Evolutionary conservation across 2,113 vertebrate genomes (phyloP).

Genomic region (Sus scrofa): T2T-Sscrofa CM000830.6:113256501-113257000

Average conservation of each 20-base stretch:
- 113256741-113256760: not conserved
- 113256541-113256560: not conserved
- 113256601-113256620: not conserved
- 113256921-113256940: not conserved
- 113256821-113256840: not conserved
- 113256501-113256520: not conserved
- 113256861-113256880: not conserved
- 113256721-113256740: not conserved
- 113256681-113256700: not conserved
- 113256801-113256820: not conserved
- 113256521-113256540: slow-evolving; percentile 3
- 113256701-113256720: not conserved
- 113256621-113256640: not conserved
- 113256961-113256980: not conserved
- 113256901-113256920: not conserved
- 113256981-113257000: not conserved
- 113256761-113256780: not conserved
- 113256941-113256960: not conserved
- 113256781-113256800: not conserved
- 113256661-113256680: not conserved
- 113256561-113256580: not conserved
- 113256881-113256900: not conserved
- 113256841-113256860: not conserved
- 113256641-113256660: not conserved
- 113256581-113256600: not conserved